Conservation (phyloP, 2,113 vertebrate genomes). For the Taurulus bubalis region DNA sequence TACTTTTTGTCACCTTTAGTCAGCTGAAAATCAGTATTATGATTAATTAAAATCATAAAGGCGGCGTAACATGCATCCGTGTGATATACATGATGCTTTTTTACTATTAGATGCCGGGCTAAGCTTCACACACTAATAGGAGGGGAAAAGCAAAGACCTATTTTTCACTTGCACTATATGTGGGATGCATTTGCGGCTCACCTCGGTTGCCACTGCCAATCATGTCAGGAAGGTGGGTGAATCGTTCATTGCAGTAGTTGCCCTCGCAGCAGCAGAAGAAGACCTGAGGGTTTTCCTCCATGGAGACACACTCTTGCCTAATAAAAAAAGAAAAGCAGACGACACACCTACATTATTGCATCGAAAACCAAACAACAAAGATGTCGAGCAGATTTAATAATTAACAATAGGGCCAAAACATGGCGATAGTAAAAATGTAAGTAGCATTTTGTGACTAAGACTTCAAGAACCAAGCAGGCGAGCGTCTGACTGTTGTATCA, state of each 20-base stretch:
- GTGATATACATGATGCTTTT: not conserved
- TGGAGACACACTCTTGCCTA: conserved; percentile 97
- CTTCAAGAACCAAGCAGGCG: not conserved
- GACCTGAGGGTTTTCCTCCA: conserved; percentile 97
- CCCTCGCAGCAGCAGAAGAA: conserved; percentile 99
- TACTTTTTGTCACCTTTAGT: not conserved
- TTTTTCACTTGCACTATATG: conserved; percentile 15
- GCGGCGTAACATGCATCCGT: not conserved
- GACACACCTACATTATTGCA: conserved; percentile 3
- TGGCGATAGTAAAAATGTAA: not conserved
- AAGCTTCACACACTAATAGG: not conserved
- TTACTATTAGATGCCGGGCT: not conserved
- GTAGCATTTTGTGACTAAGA: not conserved
- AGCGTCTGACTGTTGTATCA: not conserved
- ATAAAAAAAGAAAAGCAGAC: conserved; percentile 13
- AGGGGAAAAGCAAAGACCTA: conserved; percentile 16
- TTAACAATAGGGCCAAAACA: not conserved
- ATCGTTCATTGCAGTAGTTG: conserved; percentile 97
- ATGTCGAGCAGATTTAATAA: not conserved
- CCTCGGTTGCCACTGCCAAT: conserved; percentile 81
- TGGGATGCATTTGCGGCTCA: conserved; percentile 48
- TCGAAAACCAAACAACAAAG: not conserved
- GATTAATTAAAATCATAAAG: too few species aligned
- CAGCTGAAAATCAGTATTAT: not conserved
- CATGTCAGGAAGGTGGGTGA: conserved; percentile 94